Evolutionary conservation across 2,888 invertebrate genomes (phyloP), one percentile per base, ranked within the genome.

Genomic region (Drosophila putrida): DNA sequence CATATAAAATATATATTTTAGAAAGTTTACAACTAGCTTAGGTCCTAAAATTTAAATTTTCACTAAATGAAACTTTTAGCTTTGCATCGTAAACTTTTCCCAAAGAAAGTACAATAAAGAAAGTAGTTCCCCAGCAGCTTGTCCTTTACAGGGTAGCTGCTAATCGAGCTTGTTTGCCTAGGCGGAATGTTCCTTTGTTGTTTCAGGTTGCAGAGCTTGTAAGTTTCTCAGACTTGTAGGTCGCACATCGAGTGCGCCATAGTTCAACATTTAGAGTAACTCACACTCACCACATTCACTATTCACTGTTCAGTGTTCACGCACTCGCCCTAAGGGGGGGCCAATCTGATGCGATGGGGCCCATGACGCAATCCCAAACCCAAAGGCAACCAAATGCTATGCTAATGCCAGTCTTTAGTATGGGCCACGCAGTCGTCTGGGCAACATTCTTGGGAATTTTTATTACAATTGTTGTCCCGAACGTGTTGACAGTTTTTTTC

Each of bases 341-440:
- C 4, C 62, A 41, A 46, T 36, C 15, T 51, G 55, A 57, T 31
- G 55, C 39, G 55, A 53, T n/a, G 33, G 41, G 33, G 39, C 47
- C 43, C 53, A 74, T 82, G 78, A 82, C 80, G 80, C 73, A 82
- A 82, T 79, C 59, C 38, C 38, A 28, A 4, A 35, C 8, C 35
- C 28, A 31, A 31, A 71, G 41, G 35, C 36, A 69, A 67, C 13
- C 57, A 46, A 57, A 57, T 46, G 57, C 57, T 46, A 88, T 82
- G 88, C 77, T 84, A 82, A 83, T 82, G 59, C 36, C 44, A 46
- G 79, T 75, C 78, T 83, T 80, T 86, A 72, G 82, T 81, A 81
- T 83, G 81, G 69, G 78, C 59, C 81, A 68, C 71, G 63, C 70
- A 71, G 65, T 33, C 38, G 60, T 61, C 63, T 75, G 57, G 74